Evolutionary conservation across 2,113 vertebrate genomes (phyloP), one percentile per base, ranked within the genome.

Genomic region (Psammodynastes pulverulentus): DNA sequence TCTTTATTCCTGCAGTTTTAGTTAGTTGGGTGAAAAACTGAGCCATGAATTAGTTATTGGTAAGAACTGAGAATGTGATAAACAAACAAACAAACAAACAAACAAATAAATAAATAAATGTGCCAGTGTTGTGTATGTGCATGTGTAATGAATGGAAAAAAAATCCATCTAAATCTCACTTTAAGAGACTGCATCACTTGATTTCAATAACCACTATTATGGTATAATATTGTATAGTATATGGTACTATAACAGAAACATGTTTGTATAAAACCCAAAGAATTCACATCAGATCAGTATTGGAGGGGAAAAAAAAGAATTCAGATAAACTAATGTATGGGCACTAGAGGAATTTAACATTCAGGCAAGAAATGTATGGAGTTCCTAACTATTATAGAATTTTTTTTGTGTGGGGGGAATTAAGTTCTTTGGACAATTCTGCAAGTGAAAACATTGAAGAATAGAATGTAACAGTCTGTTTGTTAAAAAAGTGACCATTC

Each of bases 131-230:
- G 62, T 53, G 26, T 79, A 91, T 48, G 56, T 4, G 89, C 0
- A 91, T 21, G 84, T 34, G 62, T 45, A 92, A 58, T 86, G 21
- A 24, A 94, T 84, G 91, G 26, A 89, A 72, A 93, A 95, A 10
- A 94, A 88, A 0, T 6, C 53, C 93, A 46, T 15, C 10, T 92
- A 91, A 92, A 91, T 86, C 12, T 85, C 13, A 85, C 3, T 89
- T 67, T 49, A 39, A 29, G 12, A 46, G 26, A 53, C 24, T 79
- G 62, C 5, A 72, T 56, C 26, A 34, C 29, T 3, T 26, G 45
- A 72, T 72, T 34, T 51, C 51, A 53, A 12, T 21, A 23, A 88
- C 23, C 21, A 17, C 34, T 45, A 5, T 43, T 39, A 49, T 49
- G 54, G 52, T 53, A 34, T 45, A 86, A 48, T 86, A 86, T 86